Evolutionary conservation across 2,797 vertebrate genomes (phyloP).

Genomic region (Thripadectes ignobilis): DNA sequence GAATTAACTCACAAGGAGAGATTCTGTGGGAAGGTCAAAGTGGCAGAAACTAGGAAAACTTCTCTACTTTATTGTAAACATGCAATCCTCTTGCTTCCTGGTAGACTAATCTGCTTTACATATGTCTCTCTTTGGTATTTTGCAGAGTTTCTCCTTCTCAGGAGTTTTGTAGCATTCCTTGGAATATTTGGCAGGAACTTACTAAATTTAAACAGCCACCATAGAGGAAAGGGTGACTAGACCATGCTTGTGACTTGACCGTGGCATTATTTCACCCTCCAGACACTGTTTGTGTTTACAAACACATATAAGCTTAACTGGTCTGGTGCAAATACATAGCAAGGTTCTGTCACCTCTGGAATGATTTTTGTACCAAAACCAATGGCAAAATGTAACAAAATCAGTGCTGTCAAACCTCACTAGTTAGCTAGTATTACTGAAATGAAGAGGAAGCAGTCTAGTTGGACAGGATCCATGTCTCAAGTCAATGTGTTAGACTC

Average conservation of each 20-base stretch:
- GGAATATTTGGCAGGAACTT: background rate
- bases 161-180: background rate
- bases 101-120: rapidly evolving
- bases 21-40: background rate
- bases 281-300: background rate
- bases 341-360: background rate
- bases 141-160: background rate
- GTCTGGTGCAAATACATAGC: background rate
- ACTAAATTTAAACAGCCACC: background rate
- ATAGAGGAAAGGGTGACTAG: background rate
- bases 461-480: background rate
- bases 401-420: background rate
- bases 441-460: background rate
- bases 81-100: background rate
- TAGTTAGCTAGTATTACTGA: background rate
- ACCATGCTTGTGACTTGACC: background rate
- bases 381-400: background rate
- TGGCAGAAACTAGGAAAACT: background rate
- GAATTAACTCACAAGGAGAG: background rate
- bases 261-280: background rate
- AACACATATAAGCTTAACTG: background rate
- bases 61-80: background rate
- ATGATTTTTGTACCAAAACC: background rate
- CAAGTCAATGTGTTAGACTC: background rate
- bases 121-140: background rate